Percentiles rank a stretch among this genome's conserved stretches.
phyloP scores from a whole-genome alignment of 2,797 vertebrate genomes.

The Sciurus vulgaris region DNA sequence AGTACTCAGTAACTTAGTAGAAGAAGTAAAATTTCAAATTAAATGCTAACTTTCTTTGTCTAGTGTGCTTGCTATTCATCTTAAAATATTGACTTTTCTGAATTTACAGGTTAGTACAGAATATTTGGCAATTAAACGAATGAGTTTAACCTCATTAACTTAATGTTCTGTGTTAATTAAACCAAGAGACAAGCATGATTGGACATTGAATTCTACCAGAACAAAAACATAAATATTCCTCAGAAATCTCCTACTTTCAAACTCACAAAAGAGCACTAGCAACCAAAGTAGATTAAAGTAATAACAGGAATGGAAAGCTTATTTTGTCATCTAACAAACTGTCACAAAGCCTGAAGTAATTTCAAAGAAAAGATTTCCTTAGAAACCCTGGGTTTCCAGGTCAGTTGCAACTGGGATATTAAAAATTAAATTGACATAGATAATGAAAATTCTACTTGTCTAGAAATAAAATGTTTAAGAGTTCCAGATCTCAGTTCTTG shows the following conservation, averaged over 20 bases:
- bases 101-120: background rate
- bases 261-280: background rate
- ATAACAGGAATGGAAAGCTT: background rate
- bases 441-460: conserved; percentile 51
- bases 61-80: background rate
- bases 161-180: conserved; percentile 52
- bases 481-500: background rate
- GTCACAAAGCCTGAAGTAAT: background rate
- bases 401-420: conserved; percentile 47
- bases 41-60: background rate
- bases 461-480: background rate
- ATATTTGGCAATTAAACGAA: conserved; percentile 27
- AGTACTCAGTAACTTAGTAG: background rate
- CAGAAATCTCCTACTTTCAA: conserved; percentile 47
- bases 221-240: conserved; percentile 21
- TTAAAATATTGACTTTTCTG: conserved; percentile 28
- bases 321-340: background rate
- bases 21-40: conserved; percentile 57
- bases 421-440: background rate
- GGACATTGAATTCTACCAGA: conserved; percentile 15
- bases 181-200: conserved; percentile 33
- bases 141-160: conserved; percentile 44
- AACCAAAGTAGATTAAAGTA: background rate
- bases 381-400: background rate
- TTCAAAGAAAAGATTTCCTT: conserved; percentile 31